Conservation (phyloP, 2,888 invertebrate species). For the Tetramorium bicarinatum region DNA sequence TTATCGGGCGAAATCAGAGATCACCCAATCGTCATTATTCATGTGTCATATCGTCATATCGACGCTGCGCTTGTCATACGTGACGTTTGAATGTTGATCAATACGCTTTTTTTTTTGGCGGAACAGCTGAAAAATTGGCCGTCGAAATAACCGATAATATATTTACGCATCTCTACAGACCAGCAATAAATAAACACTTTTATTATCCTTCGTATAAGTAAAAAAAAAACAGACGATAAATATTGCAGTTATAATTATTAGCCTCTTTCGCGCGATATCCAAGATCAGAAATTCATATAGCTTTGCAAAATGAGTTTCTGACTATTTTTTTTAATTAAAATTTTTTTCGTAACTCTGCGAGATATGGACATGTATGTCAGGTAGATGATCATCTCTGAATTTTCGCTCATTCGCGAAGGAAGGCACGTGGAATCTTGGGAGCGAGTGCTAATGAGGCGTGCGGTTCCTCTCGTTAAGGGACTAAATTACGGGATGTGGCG, state of each 20-base stretch:
- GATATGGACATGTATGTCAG: neutral
- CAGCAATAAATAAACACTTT: slow-evolving; percentile 16
- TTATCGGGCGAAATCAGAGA: slow-evolving; percentile 42
- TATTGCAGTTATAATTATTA: neutral
- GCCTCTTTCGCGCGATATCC: neutral
- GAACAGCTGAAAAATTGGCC: slow-evolving; percentile 39
- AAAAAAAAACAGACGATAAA: neutral
- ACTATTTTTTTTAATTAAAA: neutral
- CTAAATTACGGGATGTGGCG: slow-evolving; percentile 77
- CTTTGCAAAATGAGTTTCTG: neutral
- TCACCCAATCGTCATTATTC: slow-evolving; percentile 48
- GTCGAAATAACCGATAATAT: slow-evolving; percentile 41
- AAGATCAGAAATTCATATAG: neutral
- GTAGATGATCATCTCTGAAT: neutral
- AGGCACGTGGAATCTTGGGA: slow-evolving; percentile 62
- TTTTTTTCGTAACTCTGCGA: neutral
- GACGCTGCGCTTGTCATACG: slow-evolving; percentile 24
- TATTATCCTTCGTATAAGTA: neutral
- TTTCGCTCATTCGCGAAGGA: slow-evolving; percentile 16
- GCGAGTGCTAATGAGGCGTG: slow-evolving; percentile 77
- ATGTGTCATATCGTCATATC: slow-evolving; percentile 7
- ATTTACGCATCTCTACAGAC: slow-evolving; percentile 13
- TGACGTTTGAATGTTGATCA: slow-evolving; percentile 28
- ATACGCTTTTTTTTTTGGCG: slow-evolving; percentile 1
- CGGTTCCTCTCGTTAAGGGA: slow-evolving; percentile 80